Percentiles rank a stretch among this genome's conserved stretches.
phyloP scores from a whole-genome alignment of 2,113 vertebrate species.

The Gymnocephalus cernua region DNA sequence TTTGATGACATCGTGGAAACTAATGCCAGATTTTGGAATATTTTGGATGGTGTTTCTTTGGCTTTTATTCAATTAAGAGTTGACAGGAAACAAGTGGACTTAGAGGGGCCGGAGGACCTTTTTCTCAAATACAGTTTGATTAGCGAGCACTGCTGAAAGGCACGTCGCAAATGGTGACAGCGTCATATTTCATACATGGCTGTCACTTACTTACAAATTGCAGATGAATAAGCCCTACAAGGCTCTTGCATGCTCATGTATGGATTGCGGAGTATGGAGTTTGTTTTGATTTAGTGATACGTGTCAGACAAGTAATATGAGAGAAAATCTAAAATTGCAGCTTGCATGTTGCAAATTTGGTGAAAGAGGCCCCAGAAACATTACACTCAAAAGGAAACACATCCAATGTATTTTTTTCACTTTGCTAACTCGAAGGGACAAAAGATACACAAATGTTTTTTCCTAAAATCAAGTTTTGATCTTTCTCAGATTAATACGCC shows the following conservation, averaged over 20 bases:
- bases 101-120: background rate
- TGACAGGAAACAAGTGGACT: background rate
- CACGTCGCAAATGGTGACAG: background rate
- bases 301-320: background rate
- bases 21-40: background rate
- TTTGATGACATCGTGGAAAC: constrained; percentile 3
- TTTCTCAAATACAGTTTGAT: constrained; percentile 2
- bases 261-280: background rate
- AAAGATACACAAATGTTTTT: background rate
- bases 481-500: background rate
- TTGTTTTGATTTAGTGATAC: background rate
- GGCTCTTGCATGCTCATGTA: background rate
- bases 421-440: background rate
- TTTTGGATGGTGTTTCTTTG: background rate
- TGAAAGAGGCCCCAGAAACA: background rate
- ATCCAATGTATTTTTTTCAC: background rate
- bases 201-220: constrained; percentile 9
- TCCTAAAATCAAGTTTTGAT: background rate
- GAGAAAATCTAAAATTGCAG: background rate
- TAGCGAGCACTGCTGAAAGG: background rate
- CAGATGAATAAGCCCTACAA: background rate
- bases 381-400: background rate
- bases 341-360: background rate
- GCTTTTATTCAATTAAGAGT: background rate
- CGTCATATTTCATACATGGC: constrained; percentile 4